Evolutionary conservation across 1,140 invertebrate genomes (phyloP), one percentile per base, ranked within the genome.

Genomic region (Drosophila lacteicornis): DNA sequence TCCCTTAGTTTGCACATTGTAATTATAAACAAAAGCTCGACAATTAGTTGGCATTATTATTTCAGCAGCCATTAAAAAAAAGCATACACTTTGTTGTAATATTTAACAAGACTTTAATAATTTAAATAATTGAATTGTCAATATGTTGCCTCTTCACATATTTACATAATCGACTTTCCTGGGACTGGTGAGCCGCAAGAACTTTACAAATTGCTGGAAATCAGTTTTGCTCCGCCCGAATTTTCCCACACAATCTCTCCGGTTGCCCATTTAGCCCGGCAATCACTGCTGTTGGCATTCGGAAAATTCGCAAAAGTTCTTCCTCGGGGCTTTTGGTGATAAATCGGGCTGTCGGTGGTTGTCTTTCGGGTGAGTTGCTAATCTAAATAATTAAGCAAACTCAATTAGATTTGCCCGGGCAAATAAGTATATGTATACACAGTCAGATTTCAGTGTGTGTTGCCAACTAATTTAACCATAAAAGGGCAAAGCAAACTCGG

Each of bases 351-450:
- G 47, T 75, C 42, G 68, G 58, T 70, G 67, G 73, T 45, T 69
- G 49, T 61, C 56, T 69, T 82, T 75, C 47, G 65, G 66, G 63
- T 50, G 69, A 78, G 80, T 78, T 84, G 53, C 73, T 87, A 84
- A 87, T 84, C 81, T 84, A 80, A 87, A 87, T 84, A 87, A 87
- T 87, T 87, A 88, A 90, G 66, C 77, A 87, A 87, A 83, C 80
- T 78, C 84, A 87, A 84, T 84, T 88, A 84, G 84, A 80, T 80
- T 71, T 83, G 65, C 76, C 65, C 61, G 65, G 60, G 68, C 55
- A 60, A 19, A 49, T n/a, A 50, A n/a, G 6, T 40, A 55, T 17
- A 49, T 61, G 55, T 56, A 62, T 33, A 36, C 12, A 63, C 53
- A 67, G 25, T 45, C 65, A 55, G 65, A 75, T 55, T 65, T 40